Base-by-base conservation (phyloP, 2,113 vertebrate genomes). In the Jaculus jaculus region DNA sequence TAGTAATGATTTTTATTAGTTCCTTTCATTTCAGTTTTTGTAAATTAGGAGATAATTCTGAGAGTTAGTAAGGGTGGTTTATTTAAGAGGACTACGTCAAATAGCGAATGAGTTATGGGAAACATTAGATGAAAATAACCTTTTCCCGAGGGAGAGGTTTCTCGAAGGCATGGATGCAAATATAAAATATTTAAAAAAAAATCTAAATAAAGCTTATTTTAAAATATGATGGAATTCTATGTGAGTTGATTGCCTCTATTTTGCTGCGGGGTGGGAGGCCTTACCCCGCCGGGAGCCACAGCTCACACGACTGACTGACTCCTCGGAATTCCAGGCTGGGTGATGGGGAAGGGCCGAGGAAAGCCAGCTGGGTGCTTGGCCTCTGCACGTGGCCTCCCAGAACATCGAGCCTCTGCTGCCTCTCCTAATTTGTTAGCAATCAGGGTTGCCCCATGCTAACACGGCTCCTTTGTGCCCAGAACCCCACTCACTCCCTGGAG, bases 121-220 rank as follows among this genome's bases (percentile, higher is more conserved):
- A 98, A 98, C 98, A 96, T 98, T 98, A 98, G 98, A 98, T 98
- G 98, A 95, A 95, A 97, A 96, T 98, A 97, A 98, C 98, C 97
- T 98, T 75, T 97, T 97, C 97, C 97, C 47, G 80, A 87, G 98
- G 98, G 98, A 98, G 97, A 98, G 97, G 97, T 98, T 98, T 98
- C 98, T 98, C 94, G 96, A 99, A 99, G 98, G 99, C 99, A 99
- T 99, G 99, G 98, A 98, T 99, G 98, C 98, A 98, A 98, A 98
- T 98, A 99, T 98, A 97, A 98, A 98, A 97, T 98, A 98, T 98
- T 73, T 68, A 96, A 96, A 97, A 98, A 98, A 98, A 98, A 85
- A 69, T 98, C 97, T 98, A 99, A 99, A 99, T 99, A 99, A 99
- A 99, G 98, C 98, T 99, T 99, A 99, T 99, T 99, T 99, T 99